phyloP scores from a whole-genome alignment of 1,140 invertebrate species.

The Drosophila obscura region DNA sequence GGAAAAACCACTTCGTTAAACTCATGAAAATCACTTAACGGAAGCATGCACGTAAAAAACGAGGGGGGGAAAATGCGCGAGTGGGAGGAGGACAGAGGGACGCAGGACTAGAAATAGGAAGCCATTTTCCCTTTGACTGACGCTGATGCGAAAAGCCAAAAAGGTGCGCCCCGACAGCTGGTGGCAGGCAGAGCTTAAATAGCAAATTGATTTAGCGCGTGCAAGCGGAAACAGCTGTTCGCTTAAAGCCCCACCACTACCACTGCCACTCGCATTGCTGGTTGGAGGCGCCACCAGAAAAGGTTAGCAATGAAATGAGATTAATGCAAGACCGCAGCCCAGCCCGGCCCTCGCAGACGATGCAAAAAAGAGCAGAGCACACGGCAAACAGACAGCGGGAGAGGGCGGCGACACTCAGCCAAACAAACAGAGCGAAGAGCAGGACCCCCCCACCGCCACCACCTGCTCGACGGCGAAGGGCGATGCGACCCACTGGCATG shows the following conservation, averaged over 20 bases:
- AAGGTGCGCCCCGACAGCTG: slow-evolving; percentile 48
- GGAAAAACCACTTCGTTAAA: slow-evolving; percentile 71
- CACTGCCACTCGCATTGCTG: not conserved
- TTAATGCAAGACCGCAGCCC: slow-evolving; percentile 73
- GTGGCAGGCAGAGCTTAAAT: slow-evolving; percentile 67
- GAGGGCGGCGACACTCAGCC: slow-evolving; percentile 42
- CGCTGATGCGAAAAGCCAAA: slow-evolving; percentile 65
- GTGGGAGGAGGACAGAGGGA: not conserved
- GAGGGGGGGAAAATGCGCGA: not conserved
- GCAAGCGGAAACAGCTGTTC: slow-evolving; percentile 74
- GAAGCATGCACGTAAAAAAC: slow-evolving; percentile 54
- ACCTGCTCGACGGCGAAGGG: slow-evolving; percentile 6
- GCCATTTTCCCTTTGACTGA: slow-evolving; percentile 62
- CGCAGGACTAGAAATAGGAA: slow-evolving; percentile 27
- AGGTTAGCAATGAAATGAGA: slow-evolving; percentile 72
- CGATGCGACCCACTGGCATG: slow-evolving; percentile 68
- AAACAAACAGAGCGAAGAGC: slow-evolving; percentile 42
- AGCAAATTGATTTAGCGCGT: slow-evolving; percentile 80
- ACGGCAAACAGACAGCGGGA: slow-evolving; percentile 54
- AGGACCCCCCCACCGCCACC: no score
- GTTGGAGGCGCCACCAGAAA: slow-evolving; percentile 21
- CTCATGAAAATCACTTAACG: slow-evolving; percentile 81
- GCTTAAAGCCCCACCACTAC: not conserved
- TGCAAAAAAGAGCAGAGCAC: slow-evolving; percentile 67
- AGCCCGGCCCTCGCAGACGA: slow-evolving; percentile 54